phyloP scores from a whole-genome alignment of 2,113 vertebrate species.

The Terrapene triunguis region DNA sequence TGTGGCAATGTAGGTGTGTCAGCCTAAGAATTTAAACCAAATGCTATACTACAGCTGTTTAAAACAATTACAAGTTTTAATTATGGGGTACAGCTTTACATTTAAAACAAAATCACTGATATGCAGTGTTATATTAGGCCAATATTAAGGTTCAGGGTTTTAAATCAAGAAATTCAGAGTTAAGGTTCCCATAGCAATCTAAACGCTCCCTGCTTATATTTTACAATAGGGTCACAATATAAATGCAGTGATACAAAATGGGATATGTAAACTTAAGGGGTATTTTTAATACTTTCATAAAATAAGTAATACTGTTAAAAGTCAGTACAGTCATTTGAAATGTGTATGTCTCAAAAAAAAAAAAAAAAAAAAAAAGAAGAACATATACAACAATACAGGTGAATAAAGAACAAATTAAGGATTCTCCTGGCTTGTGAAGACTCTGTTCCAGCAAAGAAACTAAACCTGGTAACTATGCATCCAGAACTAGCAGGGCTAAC shows the following conservation, averaged over 20 bases:
- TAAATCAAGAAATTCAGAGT: neutral
- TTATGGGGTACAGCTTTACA: constrained; percentile 8
- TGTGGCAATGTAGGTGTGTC: constrained; percentile 22
- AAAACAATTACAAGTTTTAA: constrained; percentile 22
- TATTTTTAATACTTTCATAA: too few species aligned
- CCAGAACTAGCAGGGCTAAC: neutral
- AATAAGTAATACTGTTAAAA: too few species aligned
- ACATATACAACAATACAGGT: rapidly evolving
- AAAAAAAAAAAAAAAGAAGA: neutral
- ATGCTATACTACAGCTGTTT: constrained; percentile 3
- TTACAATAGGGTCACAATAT: neutral
- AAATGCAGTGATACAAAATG: too few species aligned
- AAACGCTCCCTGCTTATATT: neutral
- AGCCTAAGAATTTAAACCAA: constrained; percentile 45
- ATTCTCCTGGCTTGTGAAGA: neutral
- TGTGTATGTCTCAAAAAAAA: neutral
- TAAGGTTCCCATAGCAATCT: neutral
- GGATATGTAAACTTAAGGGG: too few species aligned
- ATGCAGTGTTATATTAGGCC: neutral
- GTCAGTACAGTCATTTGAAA: constrained; percentile 20
- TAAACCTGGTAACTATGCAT: neutral
- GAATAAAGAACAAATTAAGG: neutral
- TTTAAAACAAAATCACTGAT: constrained; percentile 19
- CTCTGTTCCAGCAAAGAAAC: neutral
- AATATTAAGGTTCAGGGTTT: neutral